phyloP scores from a whole-genome alignment of 2,888 invertebrate genomes.

The Rhorus exstirpatorius region DNA sequence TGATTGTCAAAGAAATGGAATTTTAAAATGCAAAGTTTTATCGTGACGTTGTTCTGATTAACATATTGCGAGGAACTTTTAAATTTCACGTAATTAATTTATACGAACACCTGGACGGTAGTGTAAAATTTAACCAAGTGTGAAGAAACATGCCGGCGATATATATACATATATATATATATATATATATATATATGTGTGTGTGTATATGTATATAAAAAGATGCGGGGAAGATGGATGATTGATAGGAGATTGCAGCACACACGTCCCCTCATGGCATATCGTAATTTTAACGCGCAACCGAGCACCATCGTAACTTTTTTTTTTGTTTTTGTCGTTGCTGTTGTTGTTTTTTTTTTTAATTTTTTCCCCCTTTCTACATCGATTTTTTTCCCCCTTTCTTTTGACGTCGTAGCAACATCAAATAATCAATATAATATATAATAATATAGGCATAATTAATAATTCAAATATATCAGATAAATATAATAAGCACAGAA shows the following conservation, averaged over 20 bases:
- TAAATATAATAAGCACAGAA: constrained; percentile 78
- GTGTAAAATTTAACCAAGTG: constrained; percentile 20
- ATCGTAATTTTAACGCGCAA: background rate
- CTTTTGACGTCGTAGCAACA: constrained; percentile 2
- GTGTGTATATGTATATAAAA: background rate
- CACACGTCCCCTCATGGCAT: background rate
- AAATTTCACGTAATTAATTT: no score
- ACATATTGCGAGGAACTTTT: no score
- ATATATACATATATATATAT: background rate
- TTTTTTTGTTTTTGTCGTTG: background rate
- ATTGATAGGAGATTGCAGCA: constrained; percentile 3
- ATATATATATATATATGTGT: background rate
- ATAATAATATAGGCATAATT: constrained; percentile 38
- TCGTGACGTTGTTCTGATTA: no score
- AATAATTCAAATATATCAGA: constrained; percentile 72
- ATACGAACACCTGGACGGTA: no score
- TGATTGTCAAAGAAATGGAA: no score
- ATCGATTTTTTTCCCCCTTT: background rate
- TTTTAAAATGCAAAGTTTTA: no score
- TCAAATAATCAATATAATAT: constrained; percentile 17
- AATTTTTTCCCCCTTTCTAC: no score
- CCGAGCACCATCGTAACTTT: background rate
- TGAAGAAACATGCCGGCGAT: constrained; percentile 36
- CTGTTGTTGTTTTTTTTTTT: background rate
- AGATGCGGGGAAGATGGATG: constrained; percentile 38